Percentiles rank a stretch among this genome's conserved stretches.
phyloP scores from a whole-genome alignment of 2,113 vertebrate genomes.

The Siphamia tubifer region DNA sequence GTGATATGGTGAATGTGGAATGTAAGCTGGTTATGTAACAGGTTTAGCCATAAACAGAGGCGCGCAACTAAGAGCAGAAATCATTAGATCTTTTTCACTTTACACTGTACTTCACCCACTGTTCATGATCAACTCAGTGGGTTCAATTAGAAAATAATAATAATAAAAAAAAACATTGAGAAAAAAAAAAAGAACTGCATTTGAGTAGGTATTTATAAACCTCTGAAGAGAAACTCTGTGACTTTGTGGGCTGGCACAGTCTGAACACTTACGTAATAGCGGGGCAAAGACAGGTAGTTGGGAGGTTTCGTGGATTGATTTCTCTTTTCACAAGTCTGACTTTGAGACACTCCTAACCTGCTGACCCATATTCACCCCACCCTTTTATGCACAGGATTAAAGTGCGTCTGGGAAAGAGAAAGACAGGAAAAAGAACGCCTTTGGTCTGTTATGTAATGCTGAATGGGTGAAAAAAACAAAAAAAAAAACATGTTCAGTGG shows the following conservation, averaged over 20 bases:
- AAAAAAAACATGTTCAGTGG: constrained; percentile 49
- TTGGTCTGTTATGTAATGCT: constrained; percentile 80
- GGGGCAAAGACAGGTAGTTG: constrained; percentile 68
- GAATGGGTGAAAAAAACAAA: constrained; percentile 69
- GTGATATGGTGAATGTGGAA: constrained; percentile 90
- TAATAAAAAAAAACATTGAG: too few species aligned
- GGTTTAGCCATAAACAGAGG: constrained; percentile 94
- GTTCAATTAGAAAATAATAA: background rate
- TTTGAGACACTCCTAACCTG: constrained; percentile 81
- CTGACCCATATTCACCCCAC: constrained; percentile 82
- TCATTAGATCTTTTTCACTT: constrained; percentile 50
- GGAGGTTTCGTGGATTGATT: constrained; percentile 65
- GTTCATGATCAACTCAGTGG: background rate
- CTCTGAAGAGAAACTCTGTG: constrained; percentile 46
- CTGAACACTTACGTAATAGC: constrained; percentile 79
- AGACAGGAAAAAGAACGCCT: constrained; percentile 64
- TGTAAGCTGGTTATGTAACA: constrained; percentile 97
- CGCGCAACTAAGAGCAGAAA: constrained; percentile 66
- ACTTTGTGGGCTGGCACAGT: constrained; percentile 68
- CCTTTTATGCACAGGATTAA: constrained; percentile 73
- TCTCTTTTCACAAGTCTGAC: constrained; percentile 66
- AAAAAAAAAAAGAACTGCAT: background rate
- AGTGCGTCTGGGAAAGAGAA: constrained; percentile 75
- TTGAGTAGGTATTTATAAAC: constrained; percentile 7
- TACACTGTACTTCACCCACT: background rate